Evolutionary conservation across 2,797 vertebrate genomes (phyloP), one percentile per base, ranked within the genome.

Genomic region (Scolopax rusticola): DNA sequence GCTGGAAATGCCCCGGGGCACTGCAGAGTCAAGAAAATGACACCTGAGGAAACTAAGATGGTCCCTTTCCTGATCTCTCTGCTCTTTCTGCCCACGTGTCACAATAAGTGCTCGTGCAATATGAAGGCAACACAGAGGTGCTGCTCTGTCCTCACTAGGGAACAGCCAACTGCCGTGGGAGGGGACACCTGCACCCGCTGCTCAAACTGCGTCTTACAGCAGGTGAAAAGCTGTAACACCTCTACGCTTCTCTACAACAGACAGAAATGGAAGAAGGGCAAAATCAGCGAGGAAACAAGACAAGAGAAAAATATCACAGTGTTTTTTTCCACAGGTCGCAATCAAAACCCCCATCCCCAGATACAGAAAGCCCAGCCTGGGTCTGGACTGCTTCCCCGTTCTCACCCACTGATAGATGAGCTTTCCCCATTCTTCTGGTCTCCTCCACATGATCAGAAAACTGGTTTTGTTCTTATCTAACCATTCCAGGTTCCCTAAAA

Each of bases 381-480:
- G 23, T 21, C 3, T 4, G 16, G 60, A 11, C 18, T 51, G 81
- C 9, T 12, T 6, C 71, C 1, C 0, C 1, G 1, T 67, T 78
- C 99, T 99, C 97, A 99, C 99, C 99, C 99, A 99, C 88, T 99
- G 99, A 95, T 99, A 99, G 97, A 99, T 99, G 95, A 99, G 98
- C 96, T 99, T 99, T 27, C 99, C 99, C 99, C 99, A 99, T 67
- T 99, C 99, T 97, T 99, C 99, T 0, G 99, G 99, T 95, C 99
- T 98, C 97, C 99, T 98, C 99, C 99, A 99, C 99, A 99, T 99
- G 96, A 99, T 98, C 96, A 99, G 98, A 97, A 99, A 99, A 76
- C 99, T 99, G 51, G 99, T 99, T 97, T 99, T 99, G 97, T 98
- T 99, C 98, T 99, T 99, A 97, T 99, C 99, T 97, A 99, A 89